Evolutionary conservation across 2,888 invertebrate species (phyloP), one percentile per base, ranked within the genome.

Genomic region (Lampropteryx suffumata): DNA sequence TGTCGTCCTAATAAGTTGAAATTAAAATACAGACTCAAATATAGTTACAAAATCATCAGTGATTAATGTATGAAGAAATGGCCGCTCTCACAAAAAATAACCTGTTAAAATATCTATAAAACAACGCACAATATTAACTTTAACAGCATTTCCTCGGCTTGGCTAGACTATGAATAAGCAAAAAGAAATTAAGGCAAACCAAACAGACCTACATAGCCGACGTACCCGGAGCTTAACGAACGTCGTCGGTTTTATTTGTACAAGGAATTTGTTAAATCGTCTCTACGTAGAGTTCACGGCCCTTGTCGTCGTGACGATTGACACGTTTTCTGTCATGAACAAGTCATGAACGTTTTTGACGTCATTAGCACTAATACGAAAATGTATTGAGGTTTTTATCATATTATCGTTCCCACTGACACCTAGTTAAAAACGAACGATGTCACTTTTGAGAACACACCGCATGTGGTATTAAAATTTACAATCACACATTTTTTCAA

Each of bases 251-350:
- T 50, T 50, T 68, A 60, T 69, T 69, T 69, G 55, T 53, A 14
- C 42, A 66, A 66, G 63, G 60, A 66, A 69, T 69, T 69, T 67
- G 66, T 61, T 45, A 54, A 59, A 62, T 59, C 59, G 51, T 48
- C 58, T 57, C 58, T 42, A 40, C 33, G 52, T 45, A 36, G 28
- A 54, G 36, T 14, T n/a, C 14, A 1, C 34, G 46, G 37, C 11
- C 12, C 5, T 24, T 52, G 17, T n/a, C 29, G n/a, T 33, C 17
- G 2, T 17, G 17, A 4, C 4, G 2, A 17, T 17, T 17, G 17
- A 17, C 17, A 17, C 17, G 17, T 17, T 17, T 17, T 17, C 4
- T 17, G 17, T 17, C 17, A 3, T 17, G 17, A n/a, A n/a, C n/a
- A n/a, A n/a, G n/a, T n/a, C n/a, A n/a, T n/a, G n/a, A n/a, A n/a